A percentile compares a stretch with the other conserved stretches of the same genome.
Conservation (phyloP, 2,888 invertebrate species). For the Formica aserva region DNA sequence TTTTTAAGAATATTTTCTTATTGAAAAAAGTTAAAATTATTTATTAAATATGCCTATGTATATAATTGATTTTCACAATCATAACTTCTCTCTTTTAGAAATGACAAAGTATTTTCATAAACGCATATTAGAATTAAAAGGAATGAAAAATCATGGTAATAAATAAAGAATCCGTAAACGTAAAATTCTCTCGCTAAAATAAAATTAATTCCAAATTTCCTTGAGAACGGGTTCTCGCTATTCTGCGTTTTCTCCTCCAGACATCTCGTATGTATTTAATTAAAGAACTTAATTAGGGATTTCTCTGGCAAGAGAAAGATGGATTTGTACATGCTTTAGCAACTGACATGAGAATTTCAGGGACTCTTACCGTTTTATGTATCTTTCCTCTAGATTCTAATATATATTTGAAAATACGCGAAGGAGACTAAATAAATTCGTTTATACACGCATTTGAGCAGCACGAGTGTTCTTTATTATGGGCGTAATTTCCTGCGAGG, state of each 20-base stretch:
- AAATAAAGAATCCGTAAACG: background rate
- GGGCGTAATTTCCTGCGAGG: constrained; percentile 14
- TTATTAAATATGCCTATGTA: background rate
- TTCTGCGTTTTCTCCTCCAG: background rate
- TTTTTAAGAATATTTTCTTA: background rate
- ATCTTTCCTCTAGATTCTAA: background rate
- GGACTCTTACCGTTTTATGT: background rate
- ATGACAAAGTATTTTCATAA: background rate
- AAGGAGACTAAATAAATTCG: background rate
- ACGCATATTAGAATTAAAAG: background rate
- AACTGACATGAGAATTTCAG: background rate
- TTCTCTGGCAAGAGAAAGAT: background rate
- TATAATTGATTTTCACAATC: background rate
- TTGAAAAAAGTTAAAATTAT: background rate
- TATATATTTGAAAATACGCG: background rate
- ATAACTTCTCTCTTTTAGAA: background rate
- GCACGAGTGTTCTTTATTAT: background rate
- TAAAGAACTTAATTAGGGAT: background rate
- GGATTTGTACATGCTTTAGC: background rate
- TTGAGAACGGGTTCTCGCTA: background rate
- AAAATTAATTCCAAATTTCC: constrained; percentile 7
- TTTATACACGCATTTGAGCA: background rate
- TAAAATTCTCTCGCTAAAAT: constrained; percentile 3
- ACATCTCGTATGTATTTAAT: constrained; percentile 11
- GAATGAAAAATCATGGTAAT: background rate